phyloP scores from a whole-genome alignment of 2,113 vertebrate genomes.

The Suricata suricatta region DNA sequence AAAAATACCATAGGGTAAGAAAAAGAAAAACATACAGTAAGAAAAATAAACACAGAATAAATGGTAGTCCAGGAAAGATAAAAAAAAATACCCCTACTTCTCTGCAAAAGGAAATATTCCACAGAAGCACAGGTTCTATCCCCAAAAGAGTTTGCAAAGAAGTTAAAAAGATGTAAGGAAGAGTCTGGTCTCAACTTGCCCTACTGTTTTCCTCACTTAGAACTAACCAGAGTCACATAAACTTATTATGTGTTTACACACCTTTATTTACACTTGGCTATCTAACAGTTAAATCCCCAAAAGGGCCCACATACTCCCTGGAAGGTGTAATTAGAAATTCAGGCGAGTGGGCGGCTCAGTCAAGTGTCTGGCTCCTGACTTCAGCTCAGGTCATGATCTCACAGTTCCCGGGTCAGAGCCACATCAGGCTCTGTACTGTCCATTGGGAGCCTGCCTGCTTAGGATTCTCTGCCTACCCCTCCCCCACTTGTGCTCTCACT shows the following conservation, averaged over 20 bases:
- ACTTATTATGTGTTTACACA: neutral
- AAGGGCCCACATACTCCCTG: neutral
- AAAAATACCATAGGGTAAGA: neutral
- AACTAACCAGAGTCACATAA: slow-evolving; percentile 26
- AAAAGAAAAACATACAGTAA: neutral
- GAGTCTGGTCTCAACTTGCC: neutral
- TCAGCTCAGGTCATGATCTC: too few relatives aligned
- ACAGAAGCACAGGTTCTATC: neutral
- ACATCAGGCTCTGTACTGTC: too few relatives aligned
- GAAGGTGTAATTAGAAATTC: neutral
- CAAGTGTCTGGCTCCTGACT: too few relatives aligned
- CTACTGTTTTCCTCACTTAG: neutral
- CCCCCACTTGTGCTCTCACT: too few relatives aligned
- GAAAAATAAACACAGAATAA: neutral
- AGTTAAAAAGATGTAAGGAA: neutral
- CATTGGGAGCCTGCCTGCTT: too few relatives aligned
- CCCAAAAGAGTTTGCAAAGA: neutral
- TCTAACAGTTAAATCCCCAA: neutral
- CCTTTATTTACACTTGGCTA: neutral
- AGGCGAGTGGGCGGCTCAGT: too few relatives aligned
- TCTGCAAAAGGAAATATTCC: neutral
- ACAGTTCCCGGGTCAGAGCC: too few relatives aligned
- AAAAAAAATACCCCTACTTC: neutral
- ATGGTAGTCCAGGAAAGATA: neutral
- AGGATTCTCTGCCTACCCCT: too few relatives aligned